These are phyloP conservation scores for Capreolus pygargus DNA, from an alignment of 2,113 vertebrate species.

Conservation along the genomic window DNA sequence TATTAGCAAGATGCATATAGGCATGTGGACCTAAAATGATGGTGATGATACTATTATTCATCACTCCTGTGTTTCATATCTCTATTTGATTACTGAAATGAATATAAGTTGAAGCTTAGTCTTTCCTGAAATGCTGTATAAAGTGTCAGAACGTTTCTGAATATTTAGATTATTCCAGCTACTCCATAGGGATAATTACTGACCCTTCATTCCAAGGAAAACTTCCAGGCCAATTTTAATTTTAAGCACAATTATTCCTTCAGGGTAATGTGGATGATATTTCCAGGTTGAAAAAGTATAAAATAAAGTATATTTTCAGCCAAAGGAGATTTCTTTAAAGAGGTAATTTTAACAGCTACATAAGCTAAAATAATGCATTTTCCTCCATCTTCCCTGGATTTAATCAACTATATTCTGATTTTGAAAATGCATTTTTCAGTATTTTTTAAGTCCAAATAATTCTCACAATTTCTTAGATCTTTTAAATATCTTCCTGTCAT, in stretches of 20 bases:
- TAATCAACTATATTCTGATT: background rate
- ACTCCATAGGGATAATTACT: background rate
- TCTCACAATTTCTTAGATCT: background rate
- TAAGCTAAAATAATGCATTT: background rate
- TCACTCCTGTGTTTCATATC: background rate
- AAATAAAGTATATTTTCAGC: constrained; percentile 5
- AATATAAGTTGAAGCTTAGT: background rate
- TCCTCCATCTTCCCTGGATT: background rate
- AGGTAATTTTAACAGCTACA: background rate
- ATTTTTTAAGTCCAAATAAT: constrained; percentile 13
- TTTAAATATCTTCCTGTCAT: background rate
- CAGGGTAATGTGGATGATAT: background rate
- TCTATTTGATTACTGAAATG: background rate
- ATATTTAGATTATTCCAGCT: background rate
- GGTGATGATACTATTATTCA: background rate
- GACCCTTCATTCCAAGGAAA: background rate
- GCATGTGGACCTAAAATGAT: background rate
- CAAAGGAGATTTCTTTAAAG: background rate
- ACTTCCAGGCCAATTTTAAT: background rate
- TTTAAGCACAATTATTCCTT: background rate
- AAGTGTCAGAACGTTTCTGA: background rate
- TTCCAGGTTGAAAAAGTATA: background rate
- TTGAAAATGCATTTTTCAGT: constrained; percentile 10
- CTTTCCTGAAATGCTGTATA: background rate
- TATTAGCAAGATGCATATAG: background rate